Base-by-base conservation (phyloP, 2,797 vertebrate genomes). In the Aulostomus chinensis region DNA sequence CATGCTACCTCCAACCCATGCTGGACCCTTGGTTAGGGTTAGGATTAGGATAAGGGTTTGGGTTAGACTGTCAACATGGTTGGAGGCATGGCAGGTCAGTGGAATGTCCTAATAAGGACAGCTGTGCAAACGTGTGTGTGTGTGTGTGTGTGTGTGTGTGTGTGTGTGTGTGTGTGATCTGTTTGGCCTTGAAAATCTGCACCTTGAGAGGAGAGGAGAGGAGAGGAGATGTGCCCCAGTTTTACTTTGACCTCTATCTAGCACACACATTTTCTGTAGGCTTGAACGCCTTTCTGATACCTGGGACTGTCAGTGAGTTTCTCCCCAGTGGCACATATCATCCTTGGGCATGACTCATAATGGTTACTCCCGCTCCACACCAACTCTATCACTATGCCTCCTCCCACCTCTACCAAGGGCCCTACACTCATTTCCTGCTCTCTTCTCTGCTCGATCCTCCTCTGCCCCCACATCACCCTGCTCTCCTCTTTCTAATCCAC, bases 161-260 rank as follows among this genome's bases (percentile, higher is more conserved):
- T 47, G 47, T 33, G 34, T 40, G 42, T 51, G 26, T 35, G 39
- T 46, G 30, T 25, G 40, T 8, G 14, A 36, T 55, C 9, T 35
- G 16, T 48, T 4, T 50, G 41, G 51, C 29, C 31, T 61, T 38
- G 52, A 3, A 34, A 17, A 20, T 46, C 34, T 34, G 47, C 63
- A 45, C 24, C 6, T 25, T 9, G 32, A 37, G 9, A 24, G 14
- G 28, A 22, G 18, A 42, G 21, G 32, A 32, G 16, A 26, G 15
- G 14, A 34, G 28, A 30, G 1, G 18, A 21, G 21, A 25, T 9
- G 18, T 57, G 76, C 61, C 68, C 79, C 52, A 76, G 51, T 63
- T 78, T 76, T 2, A 53, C 35, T 62, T 49, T 84, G 80, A 77
- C 78, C 81, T 85, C 68, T 43, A 55, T 71, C 62, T 35, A 36